Evolutionary conservation across 2,797 vertebrate species (phyloP).

Genomic region (Rhadinocentrus ornatus): DNA sequence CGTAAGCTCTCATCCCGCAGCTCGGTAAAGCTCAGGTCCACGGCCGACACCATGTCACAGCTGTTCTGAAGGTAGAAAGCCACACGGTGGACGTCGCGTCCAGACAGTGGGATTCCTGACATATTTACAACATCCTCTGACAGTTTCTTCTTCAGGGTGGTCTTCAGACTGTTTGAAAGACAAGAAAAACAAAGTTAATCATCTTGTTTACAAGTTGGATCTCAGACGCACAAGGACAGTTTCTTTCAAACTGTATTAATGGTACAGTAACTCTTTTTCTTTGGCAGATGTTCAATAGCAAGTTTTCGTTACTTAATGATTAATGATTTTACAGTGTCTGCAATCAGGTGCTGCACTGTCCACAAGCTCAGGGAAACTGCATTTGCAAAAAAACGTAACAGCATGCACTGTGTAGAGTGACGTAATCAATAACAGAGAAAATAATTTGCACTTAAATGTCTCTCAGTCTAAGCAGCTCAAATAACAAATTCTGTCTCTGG

Average conservation of each 20-base stretch:
- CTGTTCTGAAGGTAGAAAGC: conserved; percentile 86
- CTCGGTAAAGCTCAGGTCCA: conserved; percentile 93
- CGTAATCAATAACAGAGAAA: conserved; percentile 57
- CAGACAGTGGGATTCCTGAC: conserved; percentile 85
- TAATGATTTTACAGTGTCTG: conserved; percentile 50
- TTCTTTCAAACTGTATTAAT: conserved; percentile 12
- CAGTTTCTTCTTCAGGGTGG: conserved; percentile 87
- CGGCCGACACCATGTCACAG: conserved; percentile 79
- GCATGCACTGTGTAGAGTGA: conserved; percentile 27
- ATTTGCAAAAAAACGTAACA: conserved; percentile 48
- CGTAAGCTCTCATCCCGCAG: conserved; percentile 86
- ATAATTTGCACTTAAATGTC: conserved; percentile 70
- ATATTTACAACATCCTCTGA: conserved; percentile 86
- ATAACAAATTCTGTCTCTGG: conserved; percentile 40
- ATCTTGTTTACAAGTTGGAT: conserved; percentile 1
- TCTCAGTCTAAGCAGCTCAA: conserved; percentile 28
- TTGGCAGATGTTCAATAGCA: conserved; percentile 32
- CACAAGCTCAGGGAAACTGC: conserved; percentile 38
- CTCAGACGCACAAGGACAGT: conserved; percentile 1
- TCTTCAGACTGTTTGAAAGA: conserved; percentile 83
- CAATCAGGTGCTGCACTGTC: conserved; percentile 35
- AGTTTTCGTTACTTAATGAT: conserved; percentile 45
- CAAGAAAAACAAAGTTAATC: conserved; percentile 12
- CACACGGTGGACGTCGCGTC: conserved; percentile 85
- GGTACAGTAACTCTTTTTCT: background rate